These are phyloP conservation scores for Lycaena phlaeas DNA, from an alignment of 2,888 invertebrate genomes.

Conservation along the genomic window DNA sequence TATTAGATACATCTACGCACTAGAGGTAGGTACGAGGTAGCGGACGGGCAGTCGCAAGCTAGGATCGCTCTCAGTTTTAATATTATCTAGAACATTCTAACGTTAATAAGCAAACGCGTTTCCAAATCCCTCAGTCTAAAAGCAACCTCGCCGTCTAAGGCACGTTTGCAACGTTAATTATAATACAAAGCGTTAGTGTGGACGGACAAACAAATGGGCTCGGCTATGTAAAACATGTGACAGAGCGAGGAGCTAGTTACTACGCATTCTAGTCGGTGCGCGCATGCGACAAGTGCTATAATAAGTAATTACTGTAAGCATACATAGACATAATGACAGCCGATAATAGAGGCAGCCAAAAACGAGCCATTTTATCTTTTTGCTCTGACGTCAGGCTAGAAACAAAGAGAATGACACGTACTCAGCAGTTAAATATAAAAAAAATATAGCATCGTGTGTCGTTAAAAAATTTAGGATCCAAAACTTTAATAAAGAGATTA, in stretches of 20 bases:
- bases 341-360: slow-evolving; percentile 69
- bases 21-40: too few relatives aligned
- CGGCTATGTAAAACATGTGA: slow-evolving; percentile 2
- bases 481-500: slow-evolving; percentile 13
- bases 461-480: neutral
- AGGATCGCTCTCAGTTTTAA: neutral
- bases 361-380: slow-evolving; percentile 70
- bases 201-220: slow-evolving; percentile 45
- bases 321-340: slow-evolving; percentile 71
- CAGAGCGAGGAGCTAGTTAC: slow-evolving; percentile 27
- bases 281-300: slow-evolving; percentile 60
- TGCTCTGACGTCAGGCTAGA: slow-evolving; percentile 69
- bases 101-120: neutral
- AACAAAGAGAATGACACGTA: slow-evolving; percentile 59
- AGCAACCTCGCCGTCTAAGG: slow-evolving; percentile 13
- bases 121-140: slow-evolving; percentile 9
- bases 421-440: slow-evolving; percentile 35
- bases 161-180: slow-evolving; percentile 16
- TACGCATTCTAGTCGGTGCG: slow-evolving; percentile 29
- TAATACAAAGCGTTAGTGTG: slow-evolving; percentile 35
- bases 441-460: slow-evolving; percentile 21
- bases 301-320: slow-evolving; percentile 60
- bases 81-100: neutral
- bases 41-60: slow-evolving; percentile 5
- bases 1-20: neutral